Base-by-base conservation (phyloP, 2,113 vertebrate genomes). In the Phocoena phocoena region DNA sequence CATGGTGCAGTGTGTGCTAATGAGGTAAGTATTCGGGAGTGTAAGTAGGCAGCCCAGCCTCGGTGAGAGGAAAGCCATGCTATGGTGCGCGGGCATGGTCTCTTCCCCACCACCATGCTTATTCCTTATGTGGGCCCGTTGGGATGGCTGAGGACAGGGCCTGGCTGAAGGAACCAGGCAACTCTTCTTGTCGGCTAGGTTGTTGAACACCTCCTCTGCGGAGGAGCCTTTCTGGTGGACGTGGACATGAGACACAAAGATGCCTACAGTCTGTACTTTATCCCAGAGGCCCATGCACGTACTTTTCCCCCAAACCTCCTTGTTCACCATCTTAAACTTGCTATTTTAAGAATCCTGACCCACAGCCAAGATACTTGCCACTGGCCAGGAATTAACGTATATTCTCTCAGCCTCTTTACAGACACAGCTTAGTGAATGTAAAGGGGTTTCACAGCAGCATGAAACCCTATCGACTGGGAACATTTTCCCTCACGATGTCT, bases 1-100 rank as follows among this genome's bases (percentile, higher is more conserved):
- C 73, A 0, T 1, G 3, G 28, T 25, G 5, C 3, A 21, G 1
- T 26, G 44, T 23, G 7, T 38, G 4, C 26, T 7, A 17, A n/a
- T 1, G 9, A 9, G 31, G 15, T 26, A 38, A 31, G 10, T 44
- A 60, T 41, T 90, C 6, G 26, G 7, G 20, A 93, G 15, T 58
- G 63, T 63, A 5, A 12, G 9, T 1, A 25, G 3, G 5, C 18
- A 53, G 12, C 12, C 38, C 26, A 47, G 7, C 3, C 38, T 58
- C 15, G 6, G 12, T n/a, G 18, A 83, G 36, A 86, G n/a, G 9
- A 13, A 90, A 36, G 5, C 28, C n/a, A 1, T 50, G 21, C 11
- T n/a, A 0, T 11, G 58, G 12, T 17, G 23, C 6, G 17, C 26
- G 11, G 28, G 28, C 3, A 0, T 10, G 7, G 0, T 20, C 65